Conservation (phyloP, 2,888 invertebrate genomes). For the Sylvicola fuscatus region DNA sequence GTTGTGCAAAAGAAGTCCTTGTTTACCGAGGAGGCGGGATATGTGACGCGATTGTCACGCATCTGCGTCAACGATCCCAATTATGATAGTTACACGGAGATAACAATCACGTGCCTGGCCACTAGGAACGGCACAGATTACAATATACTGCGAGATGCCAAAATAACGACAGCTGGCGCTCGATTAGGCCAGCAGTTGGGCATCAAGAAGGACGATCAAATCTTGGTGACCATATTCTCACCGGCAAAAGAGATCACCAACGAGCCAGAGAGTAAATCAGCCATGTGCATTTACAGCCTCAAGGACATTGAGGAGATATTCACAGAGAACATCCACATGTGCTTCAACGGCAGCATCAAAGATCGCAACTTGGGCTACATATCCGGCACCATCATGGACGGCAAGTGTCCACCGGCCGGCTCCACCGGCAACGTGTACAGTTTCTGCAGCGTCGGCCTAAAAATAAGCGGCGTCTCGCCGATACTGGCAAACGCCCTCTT, state of each 20-base stretch:
- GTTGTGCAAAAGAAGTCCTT: constrained; percentile 87
- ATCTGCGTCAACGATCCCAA: constrained; percentile 89
- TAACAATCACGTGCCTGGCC: constrained; percentile 67
- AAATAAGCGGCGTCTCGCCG: constrained; percentile 76
- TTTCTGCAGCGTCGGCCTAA: constrained; percentile 81
- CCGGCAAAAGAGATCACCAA: constrained; percentile 76
- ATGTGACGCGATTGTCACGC: constrained; percentile 73
- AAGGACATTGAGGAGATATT: constrained; percentile 82
- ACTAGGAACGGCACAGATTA: constrained; percentile 13
- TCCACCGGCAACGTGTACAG: constrained; percentile 77
- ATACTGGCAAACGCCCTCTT: constrained; percentile 57
- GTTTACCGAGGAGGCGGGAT: constrained; percentile 74
- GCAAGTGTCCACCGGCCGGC: constrained; percentile 75
- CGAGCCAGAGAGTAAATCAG: constrained; percentile 65
- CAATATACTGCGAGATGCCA: constrained; percentile 84
- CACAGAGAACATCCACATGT: constrained; percentile 92
- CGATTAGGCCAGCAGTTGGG: constrained; percentile 66
- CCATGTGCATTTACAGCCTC: constrained; percentile 81
- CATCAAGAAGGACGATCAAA: constrained; percentile 55
- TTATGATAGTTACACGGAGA: constrained; percentile 93
- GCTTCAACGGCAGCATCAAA: constrained; percentile 86
- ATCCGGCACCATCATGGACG: constrained; percentile 78
- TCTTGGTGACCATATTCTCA: constrained; percentile 75
- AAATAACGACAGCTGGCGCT: constrained; percentile 65
- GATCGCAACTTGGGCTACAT: constrained; percentile 83